Evolutionary conservation across 1,140 invertebrate genomes (phyloP), one percentile per base, ranked within the genome.

Genomic region (Babylonia areolata): DNA sequence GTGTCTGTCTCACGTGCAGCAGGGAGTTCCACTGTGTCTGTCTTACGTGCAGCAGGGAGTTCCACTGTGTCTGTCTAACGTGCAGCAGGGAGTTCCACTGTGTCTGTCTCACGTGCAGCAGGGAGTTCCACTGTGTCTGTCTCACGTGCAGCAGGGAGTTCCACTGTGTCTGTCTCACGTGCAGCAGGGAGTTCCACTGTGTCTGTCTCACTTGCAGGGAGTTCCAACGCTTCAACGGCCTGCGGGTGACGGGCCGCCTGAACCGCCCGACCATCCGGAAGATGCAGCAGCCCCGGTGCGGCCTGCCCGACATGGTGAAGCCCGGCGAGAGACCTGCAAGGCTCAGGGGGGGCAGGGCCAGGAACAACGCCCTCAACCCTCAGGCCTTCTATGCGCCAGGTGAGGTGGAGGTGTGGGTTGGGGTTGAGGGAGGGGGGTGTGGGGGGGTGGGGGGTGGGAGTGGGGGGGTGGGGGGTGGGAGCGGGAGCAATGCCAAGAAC

Each of bases 271-370:
- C 91, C 0, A 1, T 88, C 0, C 39, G 75, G 0, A 89, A 87
- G 85, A 92, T 92, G 90, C 31, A 86, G 40, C 58, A 83, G 20
- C 88, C 88, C 23, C 84, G 91, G 35, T 92, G 91, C 86, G 91
- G 91, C 0, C 33, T 91, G 3, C 89, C 90, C 39, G 91, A 91
- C 83, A 83, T 91, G 54, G 69, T 90, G 51, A 85, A 85, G 35
- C 84, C 84, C 17, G 31, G 51, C 11, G 33, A 69, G 39, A 80
- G 84, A 31, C 40, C 84, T 15, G 51, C 77, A 0, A 54, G 39
- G 31, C 51, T 64, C 37, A 58, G 46, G 15, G 42, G 54, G 1
- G 42, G 80, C 12, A 28, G 15, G 15, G 71, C 42, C 11, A 46
- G 31, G 28, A 58, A 12, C 12, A 31, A 31, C 81, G 39, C 69